Conservation (phyloP, 2,113 vertebrate genomes). For the Raphicerus campestris region DNA sequence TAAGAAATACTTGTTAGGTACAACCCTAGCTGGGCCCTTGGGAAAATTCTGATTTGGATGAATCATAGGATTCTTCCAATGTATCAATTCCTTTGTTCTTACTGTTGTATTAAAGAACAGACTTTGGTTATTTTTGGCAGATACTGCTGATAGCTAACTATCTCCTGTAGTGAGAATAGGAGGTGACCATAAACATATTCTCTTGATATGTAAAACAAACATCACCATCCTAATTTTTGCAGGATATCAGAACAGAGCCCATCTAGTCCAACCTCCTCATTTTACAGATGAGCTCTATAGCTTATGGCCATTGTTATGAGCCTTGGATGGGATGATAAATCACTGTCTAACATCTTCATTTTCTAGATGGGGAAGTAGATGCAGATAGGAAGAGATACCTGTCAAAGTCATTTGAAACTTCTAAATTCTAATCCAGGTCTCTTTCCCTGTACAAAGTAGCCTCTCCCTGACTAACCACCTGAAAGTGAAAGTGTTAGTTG, state of each 20-base stretch:
- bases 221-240: not conserved
- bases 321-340: not conserved
- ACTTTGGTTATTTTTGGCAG: conserved; percentile 6
- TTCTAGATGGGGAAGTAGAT: not conserved
- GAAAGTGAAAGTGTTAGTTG: not conserved
- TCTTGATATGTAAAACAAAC: not conserved
- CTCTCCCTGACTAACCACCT: not conserved
- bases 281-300: not conserved
- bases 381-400: not conserved
- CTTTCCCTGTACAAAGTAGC: not conserved
- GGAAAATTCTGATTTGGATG: conserved; percentile 5
- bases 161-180: not conserved
- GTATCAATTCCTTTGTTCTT: not conserved
- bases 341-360: not conserved
- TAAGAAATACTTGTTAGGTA: conserved; percentile 9
- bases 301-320: not conserved
- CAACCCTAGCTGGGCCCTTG: not conserved
- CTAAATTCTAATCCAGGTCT: not conserved
- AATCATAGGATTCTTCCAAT: not conserved
- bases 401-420: not conserved
- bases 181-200: not conserved
- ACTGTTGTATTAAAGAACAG: not conserved
- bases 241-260: not conserved
- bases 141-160: not conserved
- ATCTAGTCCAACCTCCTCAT: not conserved